Evolutionary conservation across 2,888 invertebrate genomes (phyloP), one percentile per base, ranked within the genome.

Genomic region (Drosophila nigricruria): DNA sequence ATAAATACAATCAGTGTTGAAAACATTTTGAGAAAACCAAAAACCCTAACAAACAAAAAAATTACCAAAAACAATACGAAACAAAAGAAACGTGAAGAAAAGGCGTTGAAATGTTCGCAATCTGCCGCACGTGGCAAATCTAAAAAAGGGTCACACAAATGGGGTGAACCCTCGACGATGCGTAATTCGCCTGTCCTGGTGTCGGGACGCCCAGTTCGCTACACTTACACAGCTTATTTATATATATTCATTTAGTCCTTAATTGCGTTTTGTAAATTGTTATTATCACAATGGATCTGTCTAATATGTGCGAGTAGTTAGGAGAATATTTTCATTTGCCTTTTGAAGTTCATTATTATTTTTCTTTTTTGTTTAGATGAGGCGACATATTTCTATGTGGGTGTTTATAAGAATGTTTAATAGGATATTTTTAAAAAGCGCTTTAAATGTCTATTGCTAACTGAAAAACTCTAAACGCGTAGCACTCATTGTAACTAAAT

Each of bases 1-100:
- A 91, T 82, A 82, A 90, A 91, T 89, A 91, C 92, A 91, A 91
- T 91, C 92, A 91, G 82, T 90, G 90, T 91, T 91, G 71, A 89
- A 89, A 91, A 91, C 88, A 88, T 89, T 87, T 82, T 71, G 78
- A 80, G 76, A 77, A 85, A 58, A 65, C 74, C 50, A 56, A 56
- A 66, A 67, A 47, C 12, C 25, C 9, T n/a, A 58, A 25, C 34
- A n/a, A 27, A 62, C 70, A 70, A 57, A 50, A 30, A 49, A 69
- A 65, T 43, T 23, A 40, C 14, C 9, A 45, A 25, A 47, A 58
- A 45, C 25, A n/a, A 34, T 64, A 56, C 27, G 14, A 52, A 43
- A 58, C 70, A 76, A 42, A 63, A 65, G 23, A 68, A 62, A 64
- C 54, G 66, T 42, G 38, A 61, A 62, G 45, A 60, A 52, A 57